These are phyloP conservation scores for Phaedon cochleariae DNA, from an alignment of 2,888 invertebrate species.

Conservation along the genomic window DNA sequence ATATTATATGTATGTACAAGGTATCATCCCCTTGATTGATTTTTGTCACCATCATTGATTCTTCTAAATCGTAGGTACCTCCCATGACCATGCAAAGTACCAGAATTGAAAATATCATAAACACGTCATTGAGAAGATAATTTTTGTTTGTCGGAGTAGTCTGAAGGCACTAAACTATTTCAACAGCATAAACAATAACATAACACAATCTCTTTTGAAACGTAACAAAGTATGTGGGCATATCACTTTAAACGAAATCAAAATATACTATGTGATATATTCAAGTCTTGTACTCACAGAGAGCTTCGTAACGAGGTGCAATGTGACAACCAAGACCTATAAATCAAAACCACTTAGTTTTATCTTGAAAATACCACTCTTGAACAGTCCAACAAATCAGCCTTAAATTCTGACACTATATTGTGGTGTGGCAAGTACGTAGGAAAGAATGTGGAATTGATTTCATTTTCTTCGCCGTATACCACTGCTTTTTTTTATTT, in stretches of 20 bases:
- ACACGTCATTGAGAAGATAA: not conserved
- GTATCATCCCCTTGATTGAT: no score
- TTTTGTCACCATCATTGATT: no score
- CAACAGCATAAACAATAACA: slow-evolving; percentile 8
- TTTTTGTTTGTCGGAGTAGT: not conserved
- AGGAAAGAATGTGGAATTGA: slow-evolving; percentile 35
- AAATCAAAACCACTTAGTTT: slow-evolving; percentile 44
- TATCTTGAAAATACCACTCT: slow-evolving; percentile 31
- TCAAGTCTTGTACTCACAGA: slow-evolving; percentile 26
- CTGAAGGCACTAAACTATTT: not conserved
- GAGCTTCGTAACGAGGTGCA: slow-evolving; percentile 38
- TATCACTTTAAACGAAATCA: slow-evolving; percentile 32
- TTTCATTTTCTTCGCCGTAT: slow-evolving; percentile 22
- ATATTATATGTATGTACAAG: no score
- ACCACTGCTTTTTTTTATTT: slow-evolving; percentile 8
- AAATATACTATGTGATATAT: slow-evolving; percentile 28
- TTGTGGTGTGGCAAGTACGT: slow-evolving; percentile 31
- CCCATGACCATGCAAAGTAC: no score
- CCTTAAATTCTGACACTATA: slow-evolving; percentile 37
- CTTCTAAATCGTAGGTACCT: no score
- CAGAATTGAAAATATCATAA: no score
- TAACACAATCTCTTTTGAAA: slow-evolving; percentile 9
- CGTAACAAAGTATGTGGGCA: slow-evolving; percentile 27
- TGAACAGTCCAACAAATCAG: slow-evolving; percentile 28
- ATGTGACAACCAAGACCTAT: slow-evolving; percentile 36